Evolutionary conservation across 2,888 invertebrate species (phyloP).

Genomic region (Asteroscopus sphinx): DNA sequence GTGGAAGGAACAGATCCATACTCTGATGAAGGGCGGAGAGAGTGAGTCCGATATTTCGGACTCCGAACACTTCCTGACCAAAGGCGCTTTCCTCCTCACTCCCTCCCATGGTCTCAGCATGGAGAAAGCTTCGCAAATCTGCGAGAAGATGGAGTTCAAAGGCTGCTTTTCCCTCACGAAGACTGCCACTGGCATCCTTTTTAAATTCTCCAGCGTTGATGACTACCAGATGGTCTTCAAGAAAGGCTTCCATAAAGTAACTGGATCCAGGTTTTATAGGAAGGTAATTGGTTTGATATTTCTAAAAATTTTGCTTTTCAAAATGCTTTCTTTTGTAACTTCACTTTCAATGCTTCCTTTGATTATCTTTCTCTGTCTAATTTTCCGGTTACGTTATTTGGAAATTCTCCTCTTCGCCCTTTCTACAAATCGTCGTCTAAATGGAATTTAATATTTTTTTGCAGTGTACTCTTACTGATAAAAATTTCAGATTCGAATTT

Average conservation of each 20-base stretch:
- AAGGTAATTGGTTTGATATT: slow-evolving; percentile 90
- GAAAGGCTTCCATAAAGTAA: slow-evolving; percentile 96
- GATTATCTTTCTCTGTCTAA: slow-evolving; percentile 5
- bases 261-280: slow-evolving; percentile 95
- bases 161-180: slow-evolving; percentile 96
- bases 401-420: slow-evolving; percentile 69
- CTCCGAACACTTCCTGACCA: slow-evolving; percentile 94
- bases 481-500: too few species aligned
- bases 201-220: slow-evolving; percentile 96
- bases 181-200: slow-evolving; percentile 96
- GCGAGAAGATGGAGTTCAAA: slow-evolving; percentile 96
- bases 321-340: slow-evolving; percentile 37
- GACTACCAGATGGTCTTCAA: slow-evolving; percentile 96
- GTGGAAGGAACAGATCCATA: slow-evolving; percentile 89
- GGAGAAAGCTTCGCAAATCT: slow-evolving; percentile 95
- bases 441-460: neutral
- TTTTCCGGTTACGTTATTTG: slow-evolving; percentile 2
- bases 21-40: slow-evolving; percentile 92
- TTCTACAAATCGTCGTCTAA: slow-evolving; percentile 39
- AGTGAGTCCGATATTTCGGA: slow-evolving; percentile 94
- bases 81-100: slow-evolving; percentile 95
- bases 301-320: slow-evolving; percentile 36
- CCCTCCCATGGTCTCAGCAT: slow-evolving; percentile 96
- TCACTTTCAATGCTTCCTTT: slow-evolving; percentile 30
- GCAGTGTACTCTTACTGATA: neutral